Evolutionary conservation across 2,113 vertebrate species (phyloP).

Genomic region (Lichenostomus cassidix): DNA sequence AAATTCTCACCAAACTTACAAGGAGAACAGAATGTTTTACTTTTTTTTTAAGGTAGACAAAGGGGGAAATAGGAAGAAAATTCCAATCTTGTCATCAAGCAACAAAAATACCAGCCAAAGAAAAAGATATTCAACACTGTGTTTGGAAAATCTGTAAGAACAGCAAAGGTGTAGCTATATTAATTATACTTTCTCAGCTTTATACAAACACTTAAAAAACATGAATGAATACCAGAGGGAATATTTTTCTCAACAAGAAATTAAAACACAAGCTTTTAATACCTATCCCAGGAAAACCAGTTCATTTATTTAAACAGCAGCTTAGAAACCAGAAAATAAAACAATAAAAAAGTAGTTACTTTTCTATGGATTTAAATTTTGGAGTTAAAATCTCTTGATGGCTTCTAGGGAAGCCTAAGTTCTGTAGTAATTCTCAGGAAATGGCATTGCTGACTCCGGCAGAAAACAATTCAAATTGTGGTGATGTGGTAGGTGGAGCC

Average conservation of each 20-base stretch:
- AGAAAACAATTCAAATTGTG: slow-evolving; percentile 41
- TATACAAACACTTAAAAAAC: slow-evolving; percentile 5
- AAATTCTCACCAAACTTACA: neutral
- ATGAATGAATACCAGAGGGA: neutral
- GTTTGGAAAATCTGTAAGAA: neutral
- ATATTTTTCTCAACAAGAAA: neutral
- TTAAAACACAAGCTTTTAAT: no score
- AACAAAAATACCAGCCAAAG: neutral
- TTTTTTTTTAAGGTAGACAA: neutral
- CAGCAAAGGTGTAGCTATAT: neutral
- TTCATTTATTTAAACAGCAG: slow-evolving; percentile 45
- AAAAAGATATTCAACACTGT: neutral
- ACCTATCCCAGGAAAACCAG: neutral
- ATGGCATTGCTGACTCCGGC: slow-evolving; percentile 48
- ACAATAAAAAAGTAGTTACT: neutral
- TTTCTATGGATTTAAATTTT: neutral
- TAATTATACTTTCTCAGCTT: slow-evolving; percentile 1
- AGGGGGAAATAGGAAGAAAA: neutral
- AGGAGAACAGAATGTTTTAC: neutral
- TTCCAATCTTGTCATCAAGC: neutral
- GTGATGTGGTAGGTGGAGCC: neutral
- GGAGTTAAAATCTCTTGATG: neutral
- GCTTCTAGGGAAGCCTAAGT: neutral
- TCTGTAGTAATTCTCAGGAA: slow-evolving; percentile 29
- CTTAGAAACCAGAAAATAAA: slow-evolving; percentile 19